phyloP scores from a whole-genome alignment of 2,113 vertebrate species.

The Rhinolophus sinicus region DNA sequence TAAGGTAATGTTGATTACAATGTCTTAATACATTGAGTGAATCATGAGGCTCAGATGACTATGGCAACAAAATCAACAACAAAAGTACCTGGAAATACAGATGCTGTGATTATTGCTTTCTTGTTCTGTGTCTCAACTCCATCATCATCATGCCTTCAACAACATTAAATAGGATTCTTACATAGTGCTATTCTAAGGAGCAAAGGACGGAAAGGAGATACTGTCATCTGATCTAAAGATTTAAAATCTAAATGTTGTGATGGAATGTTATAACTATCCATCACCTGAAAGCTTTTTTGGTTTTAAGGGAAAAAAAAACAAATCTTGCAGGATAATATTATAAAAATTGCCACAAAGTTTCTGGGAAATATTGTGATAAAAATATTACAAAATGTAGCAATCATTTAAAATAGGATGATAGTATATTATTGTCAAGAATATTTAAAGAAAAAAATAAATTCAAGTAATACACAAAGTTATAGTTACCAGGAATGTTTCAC shows the following conservation, averaged over 20 bases:
- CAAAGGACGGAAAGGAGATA: not conserved
- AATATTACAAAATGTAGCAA: not conserved
- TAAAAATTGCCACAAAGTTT: not conserved
- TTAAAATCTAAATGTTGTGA: not conserved
- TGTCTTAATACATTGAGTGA: not conserved
- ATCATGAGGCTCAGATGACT: not conserved
- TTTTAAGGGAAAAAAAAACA: not conserved
- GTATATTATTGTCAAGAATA: not conserved
- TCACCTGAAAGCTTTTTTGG: not conserved
- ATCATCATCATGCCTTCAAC: not conserved
- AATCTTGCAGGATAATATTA: not conserved
- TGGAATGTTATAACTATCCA: not conserved
- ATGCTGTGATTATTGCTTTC: not conserved
- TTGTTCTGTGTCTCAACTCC: not conserved
- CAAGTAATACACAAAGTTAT: not conserved
- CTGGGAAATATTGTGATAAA: not conserved
- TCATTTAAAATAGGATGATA: not conserved
- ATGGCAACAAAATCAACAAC: not conserved
- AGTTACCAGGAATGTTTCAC: not conserved
- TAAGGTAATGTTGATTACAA: not conserved
- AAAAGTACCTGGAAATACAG: not conserved
- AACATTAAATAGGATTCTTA: not conserved
- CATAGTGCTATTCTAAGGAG: not conserved
- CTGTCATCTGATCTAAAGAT: not conserved
- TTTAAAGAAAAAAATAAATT: not conserved